Percentiles rank a stretch among this genome's conserved stretches.
phyloP scores from a whole-genome alignment of 1,140 invertebrate genomes.

The Conus betulinus region DNA sequence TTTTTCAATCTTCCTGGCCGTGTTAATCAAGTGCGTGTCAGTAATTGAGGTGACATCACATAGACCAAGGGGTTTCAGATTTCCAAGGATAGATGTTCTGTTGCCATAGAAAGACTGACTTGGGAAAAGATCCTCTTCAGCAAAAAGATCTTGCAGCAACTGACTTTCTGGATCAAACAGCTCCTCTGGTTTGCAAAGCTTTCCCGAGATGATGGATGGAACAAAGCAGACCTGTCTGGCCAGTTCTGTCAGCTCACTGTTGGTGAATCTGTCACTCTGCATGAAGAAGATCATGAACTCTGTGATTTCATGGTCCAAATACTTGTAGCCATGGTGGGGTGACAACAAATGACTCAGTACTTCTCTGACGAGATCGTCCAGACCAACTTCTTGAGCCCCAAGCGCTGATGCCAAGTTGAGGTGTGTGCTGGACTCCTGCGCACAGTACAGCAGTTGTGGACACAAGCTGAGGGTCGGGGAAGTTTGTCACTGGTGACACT shows the following conservation, averaged over 20 bases:
- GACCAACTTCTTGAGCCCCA: background rate
- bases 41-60: background rate
- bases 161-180: background rate
- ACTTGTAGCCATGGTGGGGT: background rate
- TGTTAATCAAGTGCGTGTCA: background rate
- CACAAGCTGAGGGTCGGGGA: background rate
- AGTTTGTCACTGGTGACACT: background rate
- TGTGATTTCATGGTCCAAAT: background rate
- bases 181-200: background rate
- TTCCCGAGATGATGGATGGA: background rate
- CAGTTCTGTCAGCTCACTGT: background rate
- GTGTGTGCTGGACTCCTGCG: background rate
- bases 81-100: background rate
- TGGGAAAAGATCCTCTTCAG: conserved; percentile 3
- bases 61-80: background rate
- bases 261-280: background rate
- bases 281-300: conserved; percentile 7
- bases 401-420: background rate
- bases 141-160: conserved; percentile 8
- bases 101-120: background rate
- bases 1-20: background rate
- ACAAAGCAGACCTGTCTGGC: background rate
- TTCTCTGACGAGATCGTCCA: background rate
- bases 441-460: conserved; percentile 7
- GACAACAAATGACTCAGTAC: background rate